Conservation (phyloP, 2,888 invertebrate species). For the Seira sanloemensis region DNA sequence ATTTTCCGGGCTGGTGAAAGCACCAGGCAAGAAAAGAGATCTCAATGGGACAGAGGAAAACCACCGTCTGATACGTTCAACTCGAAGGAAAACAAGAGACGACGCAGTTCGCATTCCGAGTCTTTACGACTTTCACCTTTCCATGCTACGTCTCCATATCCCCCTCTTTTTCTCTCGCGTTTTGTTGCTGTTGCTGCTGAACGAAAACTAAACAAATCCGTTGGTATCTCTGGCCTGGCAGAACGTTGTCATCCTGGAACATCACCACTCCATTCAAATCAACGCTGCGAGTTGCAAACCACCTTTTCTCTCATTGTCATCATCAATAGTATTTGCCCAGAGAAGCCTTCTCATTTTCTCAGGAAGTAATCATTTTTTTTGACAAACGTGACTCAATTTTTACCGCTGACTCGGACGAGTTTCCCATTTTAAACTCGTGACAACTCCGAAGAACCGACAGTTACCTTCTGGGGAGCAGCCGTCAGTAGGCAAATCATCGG, state of each 20-base stretch:
- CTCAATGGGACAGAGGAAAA: too few relatives aligned
- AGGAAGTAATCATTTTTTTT: background rate
- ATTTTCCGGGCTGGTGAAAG: too few relatives aligned
- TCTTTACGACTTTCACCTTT: slow-evolving; percentile 66
- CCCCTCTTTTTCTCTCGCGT: slow-evolving; percentile 12
- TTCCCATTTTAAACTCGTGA: too few relatives aligned
- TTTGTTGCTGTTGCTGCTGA: background rate
- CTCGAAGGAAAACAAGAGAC: too few relatives aligned
- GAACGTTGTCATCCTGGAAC: slow-evolving; percentile 55
- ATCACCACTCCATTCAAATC: slow-evolving; percentile 20
- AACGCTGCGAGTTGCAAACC: slow-evolving; percentile 27
- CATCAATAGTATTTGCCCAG: background rate
- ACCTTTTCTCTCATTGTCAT: background rate
- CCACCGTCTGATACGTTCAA: too few relatives aligned
- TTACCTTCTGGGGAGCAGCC: too few relatives aligned
- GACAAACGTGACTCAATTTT: too few relatives aligned
- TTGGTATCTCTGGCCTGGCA: slow-evolving; percentile 47
- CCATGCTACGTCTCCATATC: slow-evolving; percentile 32
- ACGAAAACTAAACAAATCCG: slow-evolving; percentile 52
- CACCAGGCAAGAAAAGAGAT: too few relatives aligned
- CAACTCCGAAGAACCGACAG: too few relatives aligned
- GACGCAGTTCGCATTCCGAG: slow-evolving; percentile 65
- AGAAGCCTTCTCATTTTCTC: background rate
- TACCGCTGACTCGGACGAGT: too few relatives aligned
- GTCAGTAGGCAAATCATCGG: too few relatives aligned